phyloP scores from a whole-genome alignment of 2,797 vertebrate genomes.

The Tiaroga cobitis region DNA sequence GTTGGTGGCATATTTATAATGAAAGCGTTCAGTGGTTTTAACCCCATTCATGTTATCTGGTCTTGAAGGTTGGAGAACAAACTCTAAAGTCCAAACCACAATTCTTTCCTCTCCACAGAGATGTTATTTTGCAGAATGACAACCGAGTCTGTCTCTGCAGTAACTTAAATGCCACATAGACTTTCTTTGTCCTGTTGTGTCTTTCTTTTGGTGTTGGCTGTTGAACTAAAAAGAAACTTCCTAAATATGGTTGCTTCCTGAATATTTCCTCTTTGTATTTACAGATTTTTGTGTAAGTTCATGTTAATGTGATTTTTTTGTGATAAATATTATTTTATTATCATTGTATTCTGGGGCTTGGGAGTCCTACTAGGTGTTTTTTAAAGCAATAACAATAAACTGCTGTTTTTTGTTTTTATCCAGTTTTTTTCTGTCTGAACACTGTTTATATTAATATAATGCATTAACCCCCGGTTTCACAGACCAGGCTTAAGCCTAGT shows the following conservation, averaged over 20 bases:
- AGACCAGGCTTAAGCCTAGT: background rate
- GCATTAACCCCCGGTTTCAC: background rate
- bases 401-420: conserved; percentile 62
- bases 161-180: conserved; percentile 35
- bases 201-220: conserved; percentile 55
- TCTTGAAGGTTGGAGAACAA: conserved; percentile 8
- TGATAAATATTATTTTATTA: conserved; percentile 68
- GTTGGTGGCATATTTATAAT: conserved; percentile 8
- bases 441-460: background rate
- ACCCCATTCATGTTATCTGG: conserved; percentile 28
- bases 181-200: conserved; percentile 54
- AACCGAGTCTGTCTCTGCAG: background rate
- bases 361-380: conserved; percentile 61
- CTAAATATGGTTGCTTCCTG: conserved; percentile 54
- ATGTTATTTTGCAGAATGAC: conserved; percentile 43
- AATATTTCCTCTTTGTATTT: conserved; percentile 59
- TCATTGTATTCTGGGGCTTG: conserved; percentile 56
- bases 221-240: conserved; percentile 53
- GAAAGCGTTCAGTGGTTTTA: conserved; percentile 22
- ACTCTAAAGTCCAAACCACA: conserved; percentile 26
- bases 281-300: conserved; percentile 58
- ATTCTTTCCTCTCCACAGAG: conserved; percentile 27
- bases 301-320: conserved; percentile 63
- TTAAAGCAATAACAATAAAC: conserved; percentile 63
- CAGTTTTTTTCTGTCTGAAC: background rate